A percentile compares a stretch with the other conserved stretches of the same genome.
Conservation (phyloP, 1,140 invertebrate genomes). For the Drosophila nannoptera region DNA sequence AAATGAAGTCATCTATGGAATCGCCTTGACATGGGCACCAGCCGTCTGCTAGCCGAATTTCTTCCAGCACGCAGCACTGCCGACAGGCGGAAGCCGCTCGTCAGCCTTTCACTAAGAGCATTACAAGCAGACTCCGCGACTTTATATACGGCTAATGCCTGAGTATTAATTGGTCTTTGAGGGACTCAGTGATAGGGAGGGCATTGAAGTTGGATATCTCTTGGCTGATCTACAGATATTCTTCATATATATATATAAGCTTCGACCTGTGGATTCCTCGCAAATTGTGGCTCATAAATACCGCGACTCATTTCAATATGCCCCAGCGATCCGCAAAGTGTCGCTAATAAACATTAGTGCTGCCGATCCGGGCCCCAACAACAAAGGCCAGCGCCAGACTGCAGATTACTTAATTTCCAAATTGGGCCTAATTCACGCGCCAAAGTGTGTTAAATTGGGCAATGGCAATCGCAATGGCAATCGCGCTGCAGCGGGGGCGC, state of each 20-base stretch:
- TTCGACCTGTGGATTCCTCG: too few relatives aligned
- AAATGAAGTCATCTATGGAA: conserved; percentile 55
- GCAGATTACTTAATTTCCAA: conserved; percentile 76
- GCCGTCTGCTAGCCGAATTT: not conserved
- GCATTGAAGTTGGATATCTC: not conserved
- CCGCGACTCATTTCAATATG: conserved; percentile 33
- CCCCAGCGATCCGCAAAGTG: conserved; percentile 46
- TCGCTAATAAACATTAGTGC: conserved; percentile 57
- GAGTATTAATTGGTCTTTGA: too few relatives aligned
- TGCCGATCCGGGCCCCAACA: conserved; percentile 31
- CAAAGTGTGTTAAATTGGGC: conserved; percentile 77
- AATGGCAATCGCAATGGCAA: not conserved
- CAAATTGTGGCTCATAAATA: conserved; percentile 1
- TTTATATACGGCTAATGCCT: not conserved
- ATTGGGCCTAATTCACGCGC: conserved; percentile 78
- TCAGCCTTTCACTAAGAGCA: conserved; percentile 1
- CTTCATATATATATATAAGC: not conserved
- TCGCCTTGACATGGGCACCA: conserved; percentile 49
- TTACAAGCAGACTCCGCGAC: not conserved
- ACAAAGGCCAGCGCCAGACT: conserved; percentile 49
- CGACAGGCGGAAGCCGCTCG: not conserved
- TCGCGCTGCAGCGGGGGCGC: conserved; percentile 18
- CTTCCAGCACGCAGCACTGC: not conserved
- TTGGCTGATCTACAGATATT: not conserved
- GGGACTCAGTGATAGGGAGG: too few relatives aligned